These are phyloP conservation scores for Empidonax traillii DNA, from an alignment of 2,113 vertebrate species.

Conservation along the genomic window DNA sequence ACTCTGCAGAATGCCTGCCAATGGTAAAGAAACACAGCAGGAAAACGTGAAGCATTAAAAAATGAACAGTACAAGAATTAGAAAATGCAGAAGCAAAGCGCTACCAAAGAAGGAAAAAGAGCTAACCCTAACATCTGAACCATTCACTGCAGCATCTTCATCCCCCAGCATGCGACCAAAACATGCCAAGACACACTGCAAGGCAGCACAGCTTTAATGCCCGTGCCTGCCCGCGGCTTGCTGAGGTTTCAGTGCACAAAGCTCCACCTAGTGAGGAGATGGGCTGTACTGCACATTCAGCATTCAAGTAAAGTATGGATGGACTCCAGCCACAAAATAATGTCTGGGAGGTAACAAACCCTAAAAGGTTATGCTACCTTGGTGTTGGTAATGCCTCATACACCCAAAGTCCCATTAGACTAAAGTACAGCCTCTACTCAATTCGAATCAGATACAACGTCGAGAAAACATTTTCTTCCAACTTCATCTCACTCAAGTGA, in stretches of 20 bases:
- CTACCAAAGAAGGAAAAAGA: background rate
- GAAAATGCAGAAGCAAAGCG: background rate
- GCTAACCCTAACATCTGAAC: background rate
- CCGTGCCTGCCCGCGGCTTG: accelerated
- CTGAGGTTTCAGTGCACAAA: background rate
- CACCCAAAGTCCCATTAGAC: accelerated
- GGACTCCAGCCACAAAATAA: background rate
- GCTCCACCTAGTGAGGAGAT: slow-evolving; percentile 19
- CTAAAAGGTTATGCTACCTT: accelerated
- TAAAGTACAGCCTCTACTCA: background rate
- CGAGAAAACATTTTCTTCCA: background rate
- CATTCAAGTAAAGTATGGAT: accelerated
- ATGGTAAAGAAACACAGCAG: background rate
- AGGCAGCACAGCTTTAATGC: background rate
- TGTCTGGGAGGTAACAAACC: background rate
- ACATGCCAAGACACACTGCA: accelerated
- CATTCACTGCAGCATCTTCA: background rate
- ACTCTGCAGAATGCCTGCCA: background rate
- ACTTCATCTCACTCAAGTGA: background rate
- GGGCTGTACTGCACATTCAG: background rate
- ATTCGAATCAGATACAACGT: background rate
- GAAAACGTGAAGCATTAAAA: background rate
- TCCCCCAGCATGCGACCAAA: background rate
- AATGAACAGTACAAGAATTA: background rate
- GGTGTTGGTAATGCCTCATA: background rate